Evolutionary conservation across 2,113 vertebrate species (phyloP), one percentile per base, ranked within the genome.

Genomic region (Diglossa brunneiventris): DNA sequence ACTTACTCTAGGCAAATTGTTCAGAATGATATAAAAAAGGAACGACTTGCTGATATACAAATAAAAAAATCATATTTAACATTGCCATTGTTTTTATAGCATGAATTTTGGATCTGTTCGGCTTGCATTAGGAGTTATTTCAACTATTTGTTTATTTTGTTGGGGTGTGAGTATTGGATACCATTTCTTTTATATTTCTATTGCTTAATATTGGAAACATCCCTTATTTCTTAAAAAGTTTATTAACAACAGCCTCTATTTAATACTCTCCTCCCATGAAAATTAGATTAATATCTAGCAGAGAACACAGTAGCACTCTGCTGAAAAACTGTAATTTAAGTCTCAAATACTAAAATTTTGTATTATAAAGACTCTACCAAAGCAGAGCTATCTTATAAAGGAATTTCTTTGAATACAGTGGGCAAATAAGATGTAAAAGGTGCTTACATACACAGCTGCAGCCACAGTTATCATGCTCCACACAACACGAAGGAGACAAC

Each of bases 401-500:
- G 11, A 67, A 11, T 18, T 44, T 80, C 64, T 72, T 93, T 13
- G 44, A 86, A n/a, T 27, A 17, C 11, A 37, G 4, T 1, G 3
- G 15, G n/a, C 30, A 75, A 75, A 6, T 5, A 55, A 62, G 76
- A 50, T 4, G 30, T 5, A 89, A 58, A 79, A 82, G 23, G 66
- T 4, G 35, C 53, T 49, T 27, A 50, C 9, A 16, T 3, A 67
- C 39, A 44, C 41, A 82, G 46, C 1, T 35, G 33, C 53, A 73
- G 46, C 16, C 27, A 41, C 2, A 55, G 44, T 6, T 52, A 44
- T 3, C 39, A 24, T 0, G 6, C 17, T 37, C 13, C 27, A 28
- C 4, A 0, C 35, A 53, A 30, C 18, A 28, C 0, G 10, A 26
- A 69, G 46, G 55, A 59, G 16, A 9, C 10, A 50, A 11, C 6